Conservation (phyloP, 1,140 invertebrate genomes). For the Ruditapes philippinarum region DNA sequence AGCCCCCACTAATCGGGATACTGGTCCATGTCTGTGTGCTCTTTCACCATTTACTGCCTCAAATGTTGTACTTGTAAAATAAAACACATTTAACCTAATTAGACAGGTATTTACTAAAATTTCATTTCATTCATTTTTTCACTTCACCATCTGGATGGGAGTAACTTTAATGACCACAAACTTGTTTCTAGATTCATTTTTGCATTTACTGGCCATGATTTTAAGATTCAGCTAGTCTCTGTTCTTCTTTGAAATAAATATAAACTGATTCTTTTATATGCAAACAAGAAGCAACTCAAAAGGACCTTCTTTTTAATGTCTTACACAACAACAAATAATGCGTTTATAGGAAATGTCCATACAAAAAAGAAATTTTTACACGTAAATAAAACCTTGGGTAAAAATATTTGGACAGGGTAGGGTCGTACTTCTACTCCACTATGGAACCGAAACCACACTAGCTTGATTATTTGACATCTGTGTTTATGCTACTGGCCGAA, state of each 20-base stretch:
- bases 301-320: neutral
- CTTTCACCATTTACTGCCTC: conserved; percentile 58
- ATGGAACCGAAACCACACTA: conserved; percentile 83
- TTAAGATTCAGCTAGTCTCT: no score
- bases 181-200: no score
- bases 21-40: conserved; percentile 53
- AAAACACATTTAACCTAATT: no score
- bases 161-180: no score
- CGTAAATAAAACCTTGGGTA: conserved; percentile 72
- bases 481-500: conserved; percentile 41
- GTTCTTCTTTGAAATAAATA: no score
- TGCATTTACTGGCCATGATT: no score
- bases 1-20: conserved; percentile 41
- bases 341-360: neutral
- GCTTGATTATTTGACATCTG: conserved; percentile 73
- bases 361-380: neutral
- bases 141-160: no score
- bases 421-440: conserved; percentile 73
- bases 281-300: neutral
- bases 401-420: conserved; percentile 80
- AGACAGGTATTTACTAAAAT: no score
- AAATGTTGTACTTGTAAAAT: conserved; percentile 67
- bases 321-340: no score
- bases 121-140: no score
- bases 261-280: no score